Percentiles rank a stretch among this genome's conserved stretches.
Evolutionary conservation across 1,140 invertebrate species (phyloP).

Genomic region (Ladona fulva): DNA sequence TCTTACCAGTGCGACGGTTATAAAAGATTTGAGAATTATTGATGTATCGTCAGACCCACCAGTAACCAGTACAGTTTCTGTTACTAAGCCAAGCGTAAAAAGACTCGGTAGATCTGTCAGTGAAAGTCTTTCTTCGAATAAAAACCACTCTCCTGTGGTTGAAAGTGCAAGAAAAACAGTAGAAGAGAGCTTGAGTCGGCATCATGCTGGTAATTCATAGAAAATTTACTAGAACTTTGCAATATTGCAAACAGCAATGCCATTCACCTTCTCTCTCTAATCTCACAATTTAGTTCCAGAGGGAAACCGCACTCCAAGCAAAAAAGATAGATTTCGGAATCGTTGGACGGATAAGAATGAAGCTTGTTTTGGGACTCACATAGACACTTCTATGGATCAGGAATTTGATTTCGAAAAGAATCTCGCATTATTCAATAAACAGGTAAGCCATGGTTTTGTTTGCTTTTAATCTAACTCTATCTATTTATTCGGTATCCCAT

Average conservation of each 20-base stretch:
- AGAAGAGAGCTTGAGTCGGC: background rate
- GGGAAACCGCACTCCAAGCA: constrained; percentile 33
- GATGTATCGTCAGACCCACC: constrained; percentile 39
- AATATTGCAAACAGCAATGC: too few species aligned
- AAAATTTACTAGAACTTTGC: background rate
- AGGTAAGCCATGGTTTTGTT: too few species aligned
- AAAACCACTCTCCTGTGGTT: constrained; percentile 19
- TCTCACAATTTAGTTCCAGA: constrained; percentile 25
- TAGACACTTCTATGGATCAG: constrained; percentile 47
- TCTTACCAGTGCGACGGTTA: constrained; percentile 48
- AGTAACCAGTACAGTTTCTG: constrained; percentile 40
- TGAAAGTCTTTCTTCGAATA: constrained; percentile 34
- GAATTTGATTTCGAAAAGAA: constrained; percentile 94
- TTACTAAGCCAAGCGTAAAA: constrained; percentile 46
- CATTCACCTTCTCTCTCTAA: too few species aligned
- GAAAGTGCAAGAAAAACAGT: background rate
- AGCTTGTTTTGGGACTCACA: constrained; percentile 50
- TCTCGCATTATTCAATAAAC: constrained; percentile 81
- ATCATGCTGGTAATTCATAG: background rate
- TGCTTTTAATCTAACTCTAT: too few species aligned
- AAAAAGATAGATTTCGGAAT: constrained; percentile 37
- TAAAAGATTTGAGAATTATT: constrained; percentile 49
- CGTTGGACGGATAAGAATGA: constrained; percentile 42
- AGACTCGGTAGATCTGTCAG: constrained; percentile 41
- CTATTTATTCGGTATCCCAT: too few species aligned